Base-by-base conservation (phyloP, 2,797 vertebrate genomes). In the Acanthurus tractus region DNA sequence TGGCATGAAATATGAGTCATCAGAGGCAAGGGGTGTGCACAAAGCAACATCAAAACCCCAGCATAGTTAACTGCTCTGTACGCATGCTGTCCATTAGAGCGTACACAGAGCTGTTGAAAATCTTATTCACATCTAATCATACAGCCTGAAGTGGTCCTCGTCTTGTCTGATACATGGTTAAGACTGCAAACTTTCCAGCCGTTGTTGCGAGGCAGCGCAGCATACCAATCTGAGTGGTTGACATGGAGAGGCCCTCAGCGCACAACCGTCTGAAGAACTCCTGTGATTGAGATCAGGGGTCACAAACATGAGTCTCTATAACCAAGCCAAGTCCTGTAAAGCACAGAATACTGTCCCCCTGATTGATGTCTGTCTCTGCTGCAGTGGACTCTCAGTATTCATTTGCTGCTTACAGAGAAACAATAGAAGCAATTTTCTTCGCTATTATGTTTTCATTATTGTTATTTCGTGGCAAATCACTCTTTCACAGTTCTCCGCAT, bases 231-330 rank as follows among this genome's bases (percentile, higher is more conserved):
- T 77, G 74, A 88, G 88, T 92, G 88, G 34, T 61, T 66, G 67
- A 81, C 79, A 82, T 74, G 79, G 76, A 90, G 87, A 85, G 90
- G 86, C 83, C 84, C 89, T 88, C 79, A 52, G 72, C 23, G 34
- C 70, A 58, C 61, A 57, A 69, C 57, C 74, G 68, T 84, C 83
- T 72, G 44, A 82, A 88, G 86, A 85, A 80, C 74, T n/a, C 53
- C 80, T 76, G 78, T 95, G 93, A 94, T 94, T 94, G 94, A 94
- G 93, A 84, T 91, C 94, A 94, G 71, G 92, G 93, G 93, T 94
- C 88, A 88, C 14, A 22, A 75, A 73, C 83, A 80, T 57, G 64
- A 64, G 65, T 82, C 81, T 88, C 82, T 74, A 86, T 92, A 92
- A 87, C 86, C 78, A 88, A 90, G 83, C 78, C 25, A 3, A 82